These are phyloP conservation scores for Gila orcuttii DNA, from an alignment of 2,113 vertebrate genomes.

Conservation along the genomic window DNA sequence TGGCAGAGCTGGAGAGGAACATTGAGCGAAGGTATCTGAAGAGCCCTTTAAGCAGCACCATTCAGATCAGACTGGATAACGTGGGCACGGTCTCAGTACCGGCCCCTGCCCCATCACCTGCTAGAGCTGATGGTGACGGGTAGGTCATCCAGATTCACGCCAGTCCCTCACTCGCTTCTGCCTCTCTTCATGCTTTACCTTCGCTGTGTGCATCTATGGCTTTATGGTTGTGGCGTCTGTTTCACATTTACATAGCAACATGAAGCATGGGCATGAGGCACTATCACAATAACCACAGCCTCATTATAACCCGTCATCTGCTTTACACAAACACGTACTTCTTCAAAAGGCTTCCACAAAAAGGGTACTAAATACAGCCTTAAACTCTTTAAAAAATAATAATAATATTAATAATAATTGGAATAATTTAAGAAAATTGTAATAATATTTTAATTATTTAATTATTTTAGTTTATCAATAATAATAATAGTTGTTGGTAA, in stretches of 20 bases:
- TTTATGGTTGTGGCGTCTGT: background rate
- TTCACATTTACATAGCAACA: background rate
- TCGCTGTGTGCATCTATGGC: background rate
- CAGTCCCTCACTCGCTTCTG: background rate
- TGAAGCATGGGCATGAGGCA: background rate
- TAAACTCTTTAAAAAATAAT: background rate
- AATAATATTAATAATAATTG: background rate
- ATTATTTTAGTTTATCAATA: background rate
- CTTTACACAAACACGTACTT: background rate
- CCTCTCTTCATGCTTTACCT: background rate
- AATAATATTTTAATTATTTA: too few relatives aligned
- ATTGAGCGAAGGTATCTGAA: conserved; percentile 95
- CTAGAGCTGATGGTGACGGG: conserved; percentile 91
- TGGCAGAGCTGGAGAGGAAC: conserved; percentile 91
- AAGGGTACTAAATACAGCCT: background rate
- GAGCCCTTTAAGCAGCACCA: conserved; percentile 94
- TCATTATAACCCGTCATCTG: background rate
- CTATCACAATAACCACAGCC: background rate
- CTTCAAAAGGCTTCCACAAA: background rate
- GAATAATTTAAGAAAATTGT: background rate
- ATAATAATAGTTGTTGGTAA: background rate
- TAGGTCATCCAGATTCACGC: conserved; percentile 92
- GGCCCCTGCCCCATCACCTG: conserved; percentile 88
- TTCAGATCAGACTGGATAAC: conserved; percentile 96
- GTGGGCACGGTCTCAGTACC: conserved; percentile 92